These are phyloP conservation scores for Drosophila pseudoananassae DNA, from an alignment of 1,140 invertebrate species.

Conservation along the genomic window DNA sequence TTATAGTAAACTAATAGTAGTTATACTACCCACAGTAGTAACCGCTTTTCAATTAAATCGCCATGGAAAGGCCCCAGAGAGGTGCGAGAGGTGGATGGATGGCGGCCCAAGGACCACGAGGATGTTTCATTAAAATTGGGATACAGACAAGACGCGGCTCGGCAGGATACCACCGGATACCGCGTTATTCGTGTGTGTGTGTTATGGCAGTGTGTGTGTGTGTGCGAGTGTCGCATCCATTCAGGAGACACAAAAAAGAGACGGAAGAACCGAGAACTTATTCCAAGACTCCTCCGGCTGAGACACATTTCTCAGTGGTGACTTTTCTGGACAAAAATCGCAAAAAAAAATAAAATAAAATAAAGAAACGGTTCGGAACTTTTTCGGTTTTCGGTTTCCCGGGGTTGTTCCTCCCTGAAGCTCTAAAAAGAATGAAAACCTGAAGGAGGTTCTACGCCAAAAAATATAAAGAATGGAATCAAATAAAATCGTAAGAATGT, in stretches of 20 bases:
- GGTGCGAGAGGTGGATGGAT: not conserved
- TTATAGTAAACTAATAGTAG: conserved; percentile 35
- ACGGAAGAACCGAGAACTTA: conserved; percentile 5
- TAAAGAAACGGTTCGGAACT: conserved; percentile 22
- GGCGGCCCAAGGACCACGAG: conserved; percentile 38
- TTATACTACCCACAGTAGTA: conserved; percentile 41
- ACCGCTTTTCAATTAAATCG: conserved; percentile 26
- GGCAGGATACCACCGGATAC: conserved; percentile 57
- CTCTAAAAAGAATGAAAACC: conserved; percentile 19
- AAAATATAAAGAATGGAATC: conserved; percentile 1
- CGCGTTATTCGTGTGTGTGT: not conserved
- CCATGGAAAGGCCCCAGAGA: not conserved
- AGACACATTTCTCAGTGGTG: conserved; percentile 58
- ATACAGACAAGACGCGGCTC: conserved; percentile 55
- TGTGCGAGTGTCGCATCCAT: conserved; percentile 42
- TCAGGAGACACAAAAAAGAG: conserved; percentile 34
- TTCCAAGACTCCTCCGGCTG: conserved; percentile 5
- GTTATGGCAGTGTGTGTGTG: conserved; percentile 21
- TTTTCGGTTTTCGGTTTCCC: conserved; percentile 26
- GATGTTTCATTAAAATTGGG: conserved; percentile 45
- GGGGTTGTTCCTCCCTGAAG: conserved; percentile 40
- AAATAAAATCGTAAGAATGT: conserved; percentile 16
- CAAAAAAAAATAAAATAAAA: not conserved
- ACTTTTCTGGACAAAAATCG: conserved; percentile 48
- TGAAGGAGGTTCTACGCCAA: not conserved